Base-by-base conservation (phyloP, 2,888 invertebrate genomes). In the Eulithis testata region DNA sequence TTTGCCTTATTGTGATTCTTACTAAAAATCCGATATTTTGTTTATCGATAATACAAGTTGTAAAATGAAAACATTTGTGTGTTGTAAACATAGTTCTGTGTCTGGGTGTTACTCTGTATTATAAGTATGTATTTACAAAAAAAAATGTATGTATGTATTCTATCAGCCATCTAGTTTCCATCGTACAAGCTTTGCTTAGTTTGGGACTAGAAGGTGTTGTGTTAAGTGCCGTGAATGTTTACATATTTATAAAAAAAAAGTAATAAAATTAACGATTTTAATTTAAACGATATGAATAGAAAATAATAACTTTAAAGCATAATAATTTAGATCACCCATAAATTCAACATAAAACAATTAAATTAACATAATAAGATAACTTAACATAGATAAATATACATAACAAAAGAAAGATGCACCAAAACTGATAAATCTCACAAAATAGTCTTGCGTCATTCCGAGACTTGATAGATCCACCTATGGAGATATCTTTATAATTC, bases 391-490 rank as follows among this genome's bases (percentile, higher is more conserved):
- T 51, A 59, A 43, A 59, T 59, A 59, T 14, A 51, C 59, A 63
- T 68, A 54, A 68, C 68, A 65, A 68, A 63, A 50, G 62, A 49
- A 21, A 53, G 57, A 50, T 61, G 65, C 53, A 65, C 49, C 55
- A 59, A 60, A 63, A 53, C 49, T 65, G 65, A 73, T 73, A 73
- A 70, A 73, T 73, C 73, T 66, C 14, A 63, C 63, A 72, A 72
- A 71, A 71, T 70, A 65, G 67, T 47, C 65, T 65, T 65, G 67
- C 61, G 59, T 60, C 68, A 69, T 68, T 69, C 65, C 40, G 6
- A 72, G 50, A 65, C 65, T 68, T 71, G 64, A 73, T 65, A 53
- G 65, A 44, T 66, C 66, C 58, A 68, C 71, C 59, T 73, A 70
- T 54, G 70, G 59, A 63, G 69, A 71, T 68, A 68, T 70, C 69